Conservation (phyloP, 2,888 invertebrate species). For the Cylindroiulus punctatus region DNA sequence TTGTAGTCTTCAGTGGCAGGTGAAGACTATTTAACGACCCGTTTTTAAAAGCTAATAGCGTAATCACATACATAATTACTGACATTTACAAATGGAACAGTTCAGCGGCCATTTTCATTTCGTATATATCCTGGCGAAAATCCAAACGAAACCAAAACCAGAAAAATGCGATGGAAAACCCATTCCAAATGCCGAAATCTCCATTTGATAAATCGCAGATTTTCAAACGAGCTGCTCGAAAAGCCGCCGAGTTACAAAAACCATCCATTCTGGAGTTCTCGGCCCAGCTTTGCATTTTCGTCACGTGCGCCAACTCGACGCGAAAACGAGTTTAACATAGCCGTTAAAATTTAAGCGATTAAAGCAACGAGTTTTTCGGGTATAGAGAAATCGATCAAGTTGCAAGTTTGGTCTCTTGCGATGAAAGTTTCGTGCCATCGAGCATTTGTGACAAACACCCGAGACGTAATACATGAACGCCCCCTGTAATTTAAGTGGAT, state of each 20-base stretch:
- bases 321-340: conserved; percentile 15
- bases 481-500: too few species aligned
- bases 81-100: too few species aligned
- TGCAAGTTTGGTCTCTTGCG: background rate
- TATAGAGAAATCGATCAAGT: background rate
- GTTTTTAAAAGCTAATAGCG: too few species aligned
- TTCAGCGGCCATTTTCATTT: too few species aligned
- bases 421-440: too few species aligned
- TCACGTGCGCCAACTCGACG: conserved; percentile 21
- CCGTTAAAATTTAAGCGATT: conserved; percentile 32
- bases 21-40: too few species aligned
- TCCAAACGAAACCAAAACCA: background rate
- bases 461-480: too few species aligned
- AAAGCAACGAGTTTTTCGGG: conserved; percentile 12
- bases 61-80: too few species aligned
- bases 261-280: background rate
- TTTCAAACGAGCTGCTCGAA: conserved; percentile 15
- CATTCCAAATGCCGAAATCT: background rate
- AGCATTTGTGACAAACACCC: too few species aligned
- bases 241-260: conserved; percentile 27
- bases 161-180: background rate
- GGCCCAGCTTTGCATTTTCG: background rate
- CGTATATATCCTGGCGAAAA: background rate
- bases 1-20: too few species aligned
- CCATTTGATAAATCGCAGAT: conserved; percentile 32